Evolutionary conservation across 2,113 vertebrate genomes (phyloP).

Genomic region (Phainopepla nitens): DNA sequence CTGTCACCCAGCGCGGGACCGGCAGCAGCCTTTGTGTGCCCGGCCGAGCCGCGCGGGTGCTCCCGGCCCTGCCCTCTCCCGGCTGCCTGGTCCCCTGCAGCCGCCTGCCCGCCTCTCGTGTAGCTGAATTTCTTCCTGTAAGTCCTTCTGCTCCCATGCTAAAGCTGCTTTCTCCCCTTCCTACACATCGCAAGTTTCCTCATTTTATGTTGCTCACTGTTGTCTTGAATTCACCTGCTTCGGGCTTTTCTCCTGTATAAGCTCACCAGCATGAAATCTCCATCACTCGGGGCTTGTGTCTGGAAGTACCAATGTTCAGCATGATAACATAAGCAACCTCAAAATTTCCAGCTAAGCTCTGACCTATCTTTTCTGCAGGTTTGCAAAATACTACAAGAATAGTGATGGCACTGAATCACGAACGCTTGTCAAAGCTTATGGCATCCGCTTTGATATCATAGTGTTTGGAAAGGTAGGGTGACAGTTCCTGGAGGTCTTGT

Average conservation of each 20-base stretch:
- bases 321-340: not conserved
- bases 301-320: not conserved
- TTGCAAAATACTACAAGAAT: slow-evolving; percentile 82
- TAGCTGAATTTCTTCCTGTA: not conserved
- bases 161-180: not conserved
- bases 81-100: slow-evolving; percentile 13
- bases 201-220: not conserved
- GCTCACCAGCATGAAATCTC: not conserved
- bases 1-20: not conserved
- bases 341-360: not conserved
- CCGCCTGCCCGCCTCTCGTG: not conserved
- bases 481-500: not conserved
- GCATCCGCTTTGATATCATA: slow-evolving; percentile 86
- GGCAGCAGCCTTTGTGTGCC: not conserved
- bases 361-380: slow-evolving; percentile 67
- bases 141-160: not conserved
- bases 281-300: not conserved
- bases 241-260: not conserved
- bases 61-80: slow-evolving; percentile 38
- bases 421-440: slow-evolving; percentile 83
- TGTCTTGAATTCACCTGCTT: not conserved
- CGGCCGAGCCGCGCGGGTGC: not conserved
- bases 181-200: not conserved
- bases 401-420: slow-evolving; percentile 66
- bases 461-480: slow-evolving; percentile 84